Conservation (phyloP, 2,797 vertebrate species). For the Parauchenoglanis punctatus region DNA sequence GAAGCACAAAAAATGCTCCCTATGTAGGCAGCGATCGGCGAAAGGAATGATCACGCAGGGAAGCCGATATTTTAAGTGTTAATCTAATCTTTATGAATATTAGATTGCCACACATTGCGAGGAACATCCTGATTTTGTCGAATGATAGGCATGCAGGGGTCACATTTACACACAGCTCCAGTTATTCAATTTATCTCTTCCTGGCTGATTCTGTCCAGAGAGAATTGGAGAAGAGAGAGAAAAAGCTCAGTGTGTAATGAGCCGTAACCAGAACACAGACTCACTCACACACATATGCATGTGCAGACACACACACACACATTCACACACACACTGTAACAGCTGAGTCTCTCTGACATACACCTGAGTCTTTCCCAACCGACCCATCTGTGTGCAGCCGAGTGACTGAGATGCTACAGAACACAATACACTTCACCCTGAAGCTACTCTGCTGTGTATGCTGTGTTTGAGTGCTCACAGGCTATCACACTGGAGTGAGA, state of each 20-base stretch:
- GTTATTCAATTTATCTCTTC: constrained; percentile 69
- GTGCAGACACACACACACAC: constrained; percentile 27
- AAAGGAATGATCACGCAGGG: no score
- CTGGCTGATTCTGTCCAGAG: constrained; percentile 67
- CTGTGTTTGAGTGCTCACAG: constrained; percentile 27
- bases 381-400: constrained; percentile 68
- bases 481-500: not conserved
- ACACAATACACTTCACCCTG: constrained; percentile 1
- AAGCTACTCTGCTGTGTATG: constrained; percentile 2
- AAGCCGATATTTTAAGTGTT: not conserved
- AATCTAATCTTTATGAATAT: not conserved
- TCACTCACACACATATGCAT: not conserved
- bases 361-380: constrained; percentile 73
- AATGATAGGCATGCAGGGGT: not conserved
- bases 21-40: no score
- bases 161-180: constrained; percentile 42
- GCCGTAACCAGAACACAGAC: constrained; percentile 57
- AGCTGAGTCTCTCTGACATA: constrained; percentile 56
- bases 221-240: constrained; percentile 69
- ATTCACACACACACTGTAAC: constrained; percentile 38
- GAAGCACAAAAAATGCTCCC: not conserved
- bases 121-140: not conserved
- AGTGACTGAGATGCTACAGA: constrained; percentile 45
- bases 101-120: no score
- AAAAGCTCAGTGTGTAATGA: constrained; percentile 75